Evolutionary conservation across 1,140 invertebrate genomes (phyloP).

Genomic region (Pseudomyrmex cubaensis): DNA sequence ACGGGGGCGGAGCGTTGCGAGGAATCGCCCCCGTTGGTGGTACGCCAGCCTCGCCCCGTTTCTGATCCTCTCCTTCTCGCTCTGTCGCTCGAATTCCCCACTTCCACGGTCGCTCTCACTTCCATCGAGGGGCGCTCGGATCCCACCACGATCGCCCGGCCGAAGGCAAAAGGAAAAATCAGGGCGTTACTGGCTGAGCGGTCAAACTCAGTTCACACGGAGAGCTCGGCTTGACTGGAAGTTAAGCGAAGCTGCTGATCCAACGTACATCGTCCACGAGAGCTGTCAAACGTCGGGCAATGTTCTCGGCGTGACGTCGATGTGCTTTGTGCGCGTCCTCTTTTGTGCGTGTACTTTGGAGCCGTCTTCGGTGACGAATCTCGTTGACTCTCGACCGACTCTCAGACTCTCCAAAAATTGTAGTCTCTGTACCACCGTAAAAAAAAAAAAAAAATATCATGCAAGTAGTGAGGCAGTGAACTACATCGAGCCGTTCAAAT

Average conservation of each 20-base stretch:
- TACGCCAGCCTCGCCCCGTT: constrained; percentile 65
- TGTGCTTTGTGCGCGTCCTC: constrained; percentile 21
- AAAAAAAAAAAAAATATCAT: neutral
- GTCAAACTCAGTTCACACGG: constrained; percentile 81
- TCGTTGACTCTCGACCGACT: no score
- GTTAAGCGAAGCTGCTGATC: constrained; percentile 60
- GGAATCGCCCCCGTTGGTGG: constrained; percentile 64
- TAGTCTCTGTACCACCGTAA: no score
- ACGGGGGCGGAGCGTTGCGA: constrained; percentile 52
- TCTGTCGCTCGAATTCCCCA: constrained; percentile 44
- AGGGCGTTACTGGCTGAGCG: constrained; percentile 65
- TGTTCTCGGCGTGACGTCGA: constrained; percentile 17
- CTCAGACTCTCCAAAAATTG: no score
- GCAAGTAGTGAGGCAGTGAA: constrained; percentile 40
- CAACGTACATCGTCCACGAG: constrained; percentile 61
- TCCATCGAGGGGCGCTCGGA: constrained; percentile 15
- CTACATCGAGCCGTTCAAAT: neutral
- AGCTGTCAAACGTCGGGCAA: constrained; percentile 66
- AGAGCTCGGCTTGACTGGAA: constrained; percentile 79
- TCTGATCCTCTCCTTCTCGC: constrained; percentile 61
- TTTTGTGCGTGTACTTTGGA: neutral
- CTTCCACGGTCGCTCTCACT: constrained; percentile 53
- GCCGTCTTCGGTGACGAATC: no score
- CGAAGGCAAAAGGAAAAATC: constrained; percentile 79
- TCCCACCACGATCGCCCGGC: constrained; percentile 57